Evolutionary conservation across 2,888 invertebrate species (phyloP), one percentile per base, ranked within the genome.

Genomic region (Clanis bilineata): DNA sequence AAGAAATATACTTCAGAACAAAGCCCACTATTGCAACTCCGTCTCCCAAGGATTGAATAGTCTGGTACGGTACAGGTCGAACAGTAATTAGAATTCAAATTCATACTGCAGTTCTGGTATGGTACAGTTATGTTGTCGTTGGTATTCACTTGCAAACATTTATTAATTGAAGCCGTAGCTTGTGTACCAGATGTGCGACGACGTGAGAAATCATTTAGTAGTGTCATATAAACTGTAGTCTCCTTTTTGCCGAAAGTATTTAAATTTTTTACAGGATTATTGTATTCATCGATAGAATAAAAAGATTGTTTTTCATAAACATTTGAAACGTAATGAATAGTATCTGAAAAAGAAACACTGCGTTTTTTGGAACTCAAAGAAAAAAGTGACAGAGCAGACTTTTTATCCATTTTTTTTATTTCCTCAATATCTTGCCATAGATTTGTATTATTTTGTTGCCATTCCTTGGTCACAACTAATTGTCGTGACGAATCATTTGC

Each of bases 91-190:
- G 77, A 70, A 56, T 62, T 64, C 12, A 65, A 65, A 45, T 57
- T 45, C 60, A 47, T 39, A 32, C 23, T 58, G 44, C 60, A 64
- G 39, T 64, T 63, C 25, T 61, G 25, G 54, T 62, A 58, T 43
- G 39, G 38, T 32, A 56, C 54, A 28, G 44, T 55, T 28, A 44
- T 38, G 38, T 58, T 55, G 18, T 58, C 64, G 61, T 65, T 63
- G 54, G 59, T 61, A 41, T 67, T 62, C 39, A 82, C 86, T 79
- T 92, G 91, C 60, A 90, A 76, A 67, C 90, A 89, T 77, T 92
- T 92, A 69, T 92, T 91, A 32, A 92, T 73, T 9, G 85, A 85
- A 62, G 86, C 90, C 47, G 90, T 89, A n/a, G 91, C 91, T 69
- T 92, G 91, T 22, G 91, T 86, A 38, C 85, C 83, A 36, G 83